Evolutionary conservation across 2,888 invertebrate genomes (phyloP).

Genomic region (Drosophila percnosoma): DNA sequence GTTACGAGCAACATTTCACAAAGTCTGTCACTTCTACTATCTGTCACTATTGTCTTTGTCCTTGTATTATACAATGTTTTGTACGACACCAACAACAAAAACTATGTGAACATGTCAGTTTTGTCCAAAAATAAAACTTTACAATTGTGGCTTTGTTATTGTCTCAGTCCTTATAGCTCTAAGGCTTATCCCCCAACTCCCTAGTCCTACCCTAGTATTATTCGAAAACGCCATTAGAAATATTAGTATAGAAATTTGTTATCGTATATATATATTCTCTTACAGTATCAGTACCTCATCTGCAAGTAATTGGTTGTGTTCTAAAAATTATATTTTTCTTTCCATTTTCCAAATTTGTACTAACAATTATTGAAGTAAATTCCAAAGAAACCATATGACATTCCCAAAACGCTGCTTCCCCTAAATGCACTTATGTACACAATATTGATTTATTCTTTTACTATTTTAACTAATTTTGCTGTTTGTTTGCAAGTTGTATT

Average conservation of each 20-base stretch:
- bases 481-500: constrained; percentile 20
- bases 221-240: constrained; percentile 62
- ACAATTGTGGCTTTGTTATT: constrained; percentile 58
- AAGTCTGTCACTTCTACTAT: constrained; percentile 58
- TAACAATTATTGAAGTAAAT: constrained; percentile 42
- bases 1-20: constrained; percentile 61
- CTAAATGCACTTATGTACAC: constrained; percentile 4
- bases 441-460: constrained; percentile 6
- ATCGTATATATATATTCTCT: constrained; percentile 56
- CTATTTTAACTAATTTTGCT: constrained; percentile 14
- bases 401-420: constrained; percentile 68
- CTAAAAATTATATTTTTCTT: constrained; percentile 8
- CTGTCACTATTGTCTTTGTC: constrained; percentile 71
- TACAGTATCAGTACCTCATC: constrained; percentile 63
- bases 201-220: constrained; percentile 15
- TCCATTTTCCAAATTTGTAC: constrained; percentile 57
- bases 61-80: constrained; percentile 65
- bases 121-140: constrained; percentile 48
- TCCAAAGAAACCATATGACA: constrained; percentile 69
- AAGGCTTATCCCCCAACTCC: constrained; percentile 57
- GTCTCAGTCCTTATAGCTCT: constrained; percentile 62
- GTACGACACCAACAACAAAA: constrained; percentile 47
- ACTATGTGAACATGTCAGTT: constrained; percentile 51
- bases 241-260: constrained; percentile 52
- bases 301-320: constrained; percentile 74